Conservation (phyloP, 2,113 vertebrate species). For the Gymnogyps californianus region DNA sequence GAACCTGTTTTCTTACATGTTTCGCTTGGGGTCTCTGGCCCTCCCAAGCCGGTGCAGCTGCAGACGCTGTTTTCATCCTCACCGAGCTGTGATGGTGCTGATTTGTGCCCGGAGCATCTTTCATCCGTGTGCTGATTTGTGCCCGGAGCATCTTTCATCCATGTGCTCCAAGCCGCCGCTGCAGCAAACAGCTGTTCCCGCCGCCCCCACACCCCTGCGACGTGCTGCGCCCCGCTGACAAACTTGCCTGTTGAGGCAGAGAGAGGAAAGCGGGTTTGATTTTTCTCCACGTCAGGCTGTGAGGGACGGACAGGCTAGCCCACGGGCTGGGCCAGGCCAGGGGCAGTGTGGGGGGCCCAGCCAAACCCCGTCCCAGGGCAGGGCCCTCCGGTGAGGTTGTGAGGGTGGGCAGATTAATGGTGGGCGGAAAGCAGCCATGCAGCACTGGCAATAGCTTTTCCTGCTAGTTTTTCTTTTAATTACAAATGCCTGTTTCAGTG, state of each 20-base stretch:
- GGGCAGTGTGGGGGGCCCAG: neutral
- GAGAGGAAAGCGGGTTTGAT: too few species aligned
- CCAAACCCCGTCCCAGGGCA: neutral
- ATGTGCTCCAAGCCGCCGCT: fast-evolving
- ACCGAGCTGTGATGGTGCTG: fast-evolving
- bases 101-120: neutral
- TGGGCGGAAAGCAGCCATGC: neutral
- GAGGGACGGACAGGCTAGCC: fast-evolving
- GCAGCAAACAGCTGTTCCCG: neutral
- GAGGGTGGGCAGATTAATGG: neutral
- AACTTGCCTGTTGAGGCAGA: neutral
- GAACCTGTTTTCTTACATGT: neutral
- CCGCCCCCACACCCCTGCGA: neutral
- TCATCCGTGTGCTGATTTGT: too few species aligned
- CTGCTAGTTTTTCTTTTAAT: neutral
- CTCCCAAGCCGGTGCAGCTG: neutral
- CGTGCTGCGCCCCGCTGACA: too few species aligned
- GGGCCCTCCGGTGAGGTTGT: fast-evolving
- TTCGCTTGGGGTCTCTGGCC: neutral
- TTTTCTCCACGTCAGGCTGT: neutral
- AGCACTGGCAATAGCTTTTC: neutral
- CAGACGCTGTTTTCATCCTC: neutral
- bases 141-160: too few species aligned
- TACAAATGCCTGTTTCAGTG: neutral
- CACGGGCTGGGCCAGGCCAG: neutral